Base-by-base conservation (phyloP, 2,113 vertebrate genomes). In the Rhadina sibilatrix region DNA sequence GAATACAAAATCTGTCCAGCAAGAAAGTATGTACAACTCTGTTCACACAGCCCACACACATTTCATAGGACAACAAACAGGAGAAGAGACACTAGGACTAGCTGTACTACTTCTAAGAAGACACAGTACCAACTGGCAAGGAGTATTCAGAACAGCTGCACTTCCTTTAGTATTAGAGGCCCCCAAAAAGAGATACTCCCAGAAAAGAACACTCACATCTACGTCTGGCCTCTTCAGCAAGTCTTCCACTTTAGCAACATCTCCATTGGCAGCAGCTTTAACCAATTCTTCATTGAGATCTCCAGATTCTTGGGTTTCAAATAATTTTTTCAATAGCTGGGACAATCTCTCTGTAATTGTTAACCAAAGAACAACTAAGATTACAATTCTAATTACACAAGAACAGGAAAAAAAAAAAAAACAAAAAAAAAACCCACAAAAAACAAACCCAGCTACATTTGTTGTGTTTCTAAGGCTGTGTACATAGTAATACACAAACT, bases 271-370 rank as follows among this genome's bases (percentile, higher is more conserved):
- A 81, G 99, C 99, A 68, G 99, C 99, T 97, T 99, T 99, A 95
- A 99, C 99, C 94, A 99, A 97, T 97, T 99, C 99, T 98, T 99
- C 99, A 79, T 99, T 99, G 93, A 99, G 99, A 97, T 99, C 99
- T 72, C 99, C 99, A 11, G 99, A 99, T 97, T 99, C 99, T 96
- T 99, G 99, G 6, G 99, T 99, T 98, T 99, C 99, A 97, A 99
- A 99, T 61, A 99, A 97, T 94, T 99, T 99, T 98, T 99, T 99
- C 96, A 99, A 97, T 50, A 99, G 97, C 97, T 99, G 99, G 54
- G 99, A 99, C 60, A 99, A 97, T 86, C 99, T 99, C 97, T 99
- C 99, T 99, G 89, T 31, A 97, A 95, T 96, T 76, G 96, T 88
- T 69, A 97, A 96, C 95, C 57, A 95, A 95, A 97, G 11, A 11